phyloP scores from a whole-genome alignment of 2,888 invertebrate species.

The Synergus laeviventris region DNA sequence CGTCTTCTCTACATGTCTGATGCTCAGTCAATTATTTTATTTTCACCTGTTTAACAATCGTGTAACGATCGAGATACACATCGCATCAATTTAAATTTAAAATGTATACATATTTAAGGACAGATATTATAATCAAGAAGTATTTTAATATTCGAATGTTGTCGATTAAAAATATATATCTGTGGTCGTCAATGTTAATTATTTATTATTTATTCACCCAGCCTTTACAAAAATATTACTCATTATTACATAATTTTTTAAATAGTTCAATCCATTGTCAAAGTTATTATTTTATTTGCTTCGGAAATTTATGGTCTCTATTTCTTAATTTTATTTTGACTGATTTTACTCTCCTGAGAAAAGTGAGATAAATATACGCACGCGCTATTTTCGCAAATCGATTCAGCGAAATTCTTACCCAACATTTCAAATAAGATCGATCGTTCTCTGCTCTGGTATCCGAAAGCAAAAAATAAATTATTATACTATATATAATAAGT shows the following conservation, averaged over 20 bases:
- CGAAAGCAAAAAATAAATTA: no score
- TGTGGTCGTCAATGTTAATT: conserved; percentile 29
- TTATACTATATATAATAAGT: no score
- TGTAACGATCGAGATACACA: conserved; percentile 6
- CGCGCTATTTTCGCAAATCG: neutral
- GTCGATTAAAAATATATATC: conserved; percentile 38
- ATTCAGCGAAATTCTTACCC: neutral
- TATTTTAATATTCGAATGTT: conserved; percentile 38
- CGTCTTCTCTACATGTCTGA: conserved; percentile 21
- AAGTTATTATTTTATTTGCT: no score
- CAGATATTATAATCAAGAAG: conserved; percentile 31
- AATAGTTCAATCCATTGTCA: no score
- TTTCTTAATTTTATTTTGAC: no score
- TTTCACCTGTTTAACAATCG: conserved; percentile 12
- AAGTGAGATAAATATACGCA: neutral
- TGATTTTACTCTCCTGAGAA: neutral
- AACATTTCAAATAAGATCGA: neutral
- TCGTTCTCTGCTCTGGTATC: no score
- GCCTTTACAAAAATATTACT: neutral
- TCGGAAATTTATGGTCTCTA: no score
- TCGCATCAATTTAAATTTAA: conserved; percentile 6
- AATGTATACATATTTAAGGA: conserved; percentile 26
- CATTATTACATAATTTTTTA: no score
- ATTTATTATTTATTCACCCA: neutral
- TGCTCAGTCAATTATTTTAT: conserved; percentile 35